These are phyloP conservation scores for Lepus townsendii DNA, from an alignment of 2,797 vertebrate species.

Conservation along the genomic window DNA sequence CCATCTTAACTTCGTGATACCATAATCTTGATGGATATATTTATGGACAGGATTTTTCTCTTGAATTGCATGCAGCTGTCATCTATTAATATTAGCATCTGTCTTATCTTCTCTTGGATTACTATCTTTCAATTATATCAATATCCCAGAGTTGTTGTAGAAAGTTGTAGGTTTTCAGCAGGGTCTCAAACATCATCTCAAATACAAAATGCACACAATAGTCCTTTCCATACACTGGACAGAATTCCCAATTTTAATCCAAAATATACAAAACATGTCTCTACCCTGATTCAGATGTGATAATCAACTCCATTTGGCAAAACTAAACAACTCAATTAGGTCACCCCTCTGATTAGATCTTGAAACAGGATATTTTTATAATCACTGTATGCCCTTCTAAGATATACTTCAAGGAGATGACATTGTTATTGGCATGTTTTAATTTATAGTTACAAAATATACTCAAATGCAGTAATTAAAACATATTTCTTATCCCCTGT, in stretches of 20 bases:
- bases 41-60: neutral
- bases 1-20: neutral
- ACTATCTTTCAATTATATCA: neutral
- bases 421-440: neutral
- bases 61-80: neutral
- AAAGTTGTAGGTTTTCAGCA: neutral
- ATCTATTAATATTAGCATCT: neutral
- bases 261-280: neutral
- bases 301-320: neutral
- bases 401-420: conserved; percentile 20
- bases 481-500: neutral
- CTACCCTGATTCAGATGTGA: neutral
- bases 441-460: conserved; percentile 55
- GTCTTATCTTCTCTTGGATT: neutral
- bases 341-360: neutral
- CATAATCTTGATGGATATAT: neutral
- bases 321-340: neutral
- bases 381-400: neutral
- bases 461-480: conserved; percentile 43
- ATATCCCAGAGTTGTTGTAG: neutral
- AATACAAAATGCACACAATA: neutral
- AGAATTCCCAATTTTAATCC: neutral
- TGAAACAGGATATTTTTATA: neutral
- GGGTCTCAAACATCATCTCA: neutral
- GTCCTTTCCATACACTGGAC: neutral